A percentile compares a stretch with the other conserved stretches of the same genome.
Conservation (phyloP, 2,888 invertebrate genomes). For the Pasiphila rectangulata region DNA sequence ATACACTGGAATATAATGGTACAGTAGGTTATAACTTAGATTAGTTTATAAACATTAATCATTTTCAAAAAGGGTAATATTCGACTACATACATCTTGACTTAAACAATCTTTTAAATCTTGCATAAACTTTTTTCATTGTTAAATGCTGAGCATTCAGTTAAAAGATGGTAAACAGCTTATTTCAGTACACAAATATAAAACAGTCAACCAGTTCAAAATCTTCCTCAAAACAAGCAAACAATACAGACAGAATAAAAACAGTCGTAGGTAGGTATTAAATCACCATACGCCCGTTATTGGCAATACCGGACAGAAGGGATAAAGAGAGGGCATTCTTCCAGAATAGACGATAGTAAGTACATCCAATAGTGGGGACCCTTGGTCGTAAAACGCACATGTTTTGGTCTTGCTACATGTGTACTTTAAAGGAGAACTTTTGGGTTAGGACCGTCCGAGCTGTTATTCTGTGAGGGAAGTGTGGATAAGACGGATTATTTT, state of each 20-base stretch:
- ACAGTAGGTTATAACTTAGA: no score
- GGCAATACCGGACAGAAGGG: slow-evolving; percentile 38
- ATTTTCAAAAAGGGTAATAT: no score
- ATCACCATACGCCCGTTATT: slow-evolving; percentile 27
- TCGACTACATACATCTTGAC: no score
- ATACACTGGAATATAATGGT: no score
- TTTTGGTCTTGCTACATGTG: slow-evolving; percentile 68
- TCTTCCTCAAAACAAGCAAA: not conserved
- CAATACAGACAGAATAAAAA: slow-evolving; percentile 12
- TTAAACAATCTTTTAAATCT: no score
- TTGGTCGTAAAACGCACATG: slow-evolving; percentile 76
- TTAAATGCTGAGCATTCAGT: no score
- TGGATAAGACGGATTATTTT: slow-evolving; percentile 41
- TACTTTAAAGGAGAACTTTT: slow-evolving; percentile 72
- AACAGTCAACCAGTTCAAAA: not conserved
- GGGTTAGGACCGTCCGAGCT: slow-evolving; percentile 70
- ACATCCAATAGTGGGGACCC: slow-evolving; percentile 56
- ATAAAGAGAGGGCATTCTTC: slow-evolving; percentile 54
- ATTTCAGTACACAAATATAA: no score
- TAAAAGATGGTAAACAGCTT: no score
- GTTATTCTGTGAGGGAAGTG: slow-evolving; percentile 31
- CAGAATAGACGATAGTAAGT: slow-evolving; percentile 2
- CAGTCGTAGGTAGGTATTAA: slow-evolving; percentile 24
- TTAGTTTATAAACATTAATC: no score
- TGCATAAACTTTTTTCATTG: no score